A percentile compares a stretch with the other conserved stretches of the same genome.
phyloP scores from a whole-genome alignment of 2,888 invertebrate species.

The Helicoverpa assulta region DNA sequence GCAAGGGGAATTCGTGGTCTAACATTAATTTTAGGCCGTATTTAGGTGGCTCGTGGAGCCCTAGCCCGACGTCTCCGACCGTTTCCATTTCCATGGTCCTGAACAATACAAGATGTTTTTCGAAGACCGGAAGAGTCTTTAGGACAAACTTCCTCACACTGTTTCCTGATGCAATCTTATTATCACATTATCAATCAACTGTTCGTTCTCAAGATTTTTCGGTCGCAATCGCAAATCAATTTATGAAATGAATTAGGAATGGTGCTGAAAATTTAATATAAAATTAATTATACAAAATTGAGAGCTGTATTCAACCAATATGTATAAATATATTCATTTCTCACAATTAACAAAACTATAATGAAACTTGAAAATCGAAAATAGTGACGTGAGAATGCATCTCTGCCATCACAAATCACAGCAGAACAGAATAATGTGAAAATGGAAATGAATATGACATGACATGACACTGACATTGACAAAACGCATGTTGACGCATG shows the following conservation, averaged over 20 bases:
- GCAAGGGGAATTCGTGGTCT: slow-evolving; percentile 94
- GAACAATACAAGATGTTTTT: slow-evolving; percentile 26
- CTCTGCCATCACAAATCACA: slow-evolving; percentile 32
- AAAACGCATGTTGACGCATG: background rate
- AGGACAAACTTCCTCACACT: slow-evolving; percentile 18
- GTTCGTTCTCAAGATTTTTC: slow-evolving; percentile 24
- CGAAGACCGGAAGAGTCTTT: slow-evolving; percentile 6
- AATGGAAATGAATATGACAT: slow-evolving; percentile 16
- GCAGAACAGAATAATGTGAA: slow-evolving; percentile 6
- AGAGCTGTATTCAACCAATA: background rate
- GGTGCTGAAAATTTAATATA: slow-evolving; percentile 11
- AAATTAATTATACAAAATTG: slow-evolving; percentile 11
- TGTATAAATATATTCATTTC: slow-evolving; percentile 7
- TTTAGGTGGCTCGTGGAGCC: slow-evolving; percentile 87
- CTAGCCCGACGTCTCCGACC: slow-evolving; percentile 60
- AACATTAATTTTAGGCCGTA: slow-evolving; percentile 94
- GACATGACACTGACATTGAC: slow-evolving; percentile 6
- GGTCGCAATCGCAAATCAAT: slow-evolving; percentile 41
- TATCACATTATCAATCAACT: slow-evolving; percentile 43
- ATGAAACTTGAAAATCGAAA: slow-evolving; percentile 38
- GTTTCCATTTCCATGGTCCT: slow-evolving; percentile 67
- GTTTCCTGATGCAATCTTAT: slow-evolving; percentile 22
- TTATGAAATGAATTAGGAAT: slow-evolving; percentile 26
- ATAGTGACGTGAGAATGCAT: slow-evolving; percentile 39
- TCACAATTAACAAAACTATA: slow-evolving; percentile 19